Evolutionary conservation across 2,113 vertebrate genomes (phyloP).

Genomic region (Nematolebias whitei): DNA sequence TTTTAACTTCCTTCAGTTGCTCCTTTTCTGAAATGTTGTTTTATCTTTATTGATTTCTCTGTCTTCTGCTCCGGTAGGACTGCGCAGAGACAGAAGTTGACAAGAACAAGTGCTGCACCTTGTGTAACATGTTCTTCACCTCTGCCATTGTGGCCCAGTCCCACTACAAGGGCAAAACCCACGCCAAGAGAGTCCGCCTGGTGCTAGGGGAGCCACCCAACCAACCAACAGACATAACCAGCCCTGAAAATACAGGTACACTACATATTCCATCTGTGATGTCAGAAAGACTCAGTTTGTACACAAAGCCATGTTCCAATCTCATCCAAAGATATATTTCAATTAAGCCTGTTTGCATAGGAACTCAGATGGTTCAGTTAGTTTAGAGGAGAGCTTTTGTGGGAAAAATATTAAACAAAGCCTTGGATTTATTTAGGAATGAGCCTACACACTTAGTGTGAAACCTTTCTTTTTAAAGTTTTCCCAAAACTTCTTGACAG

Average conservation of each 20-base stretch:
- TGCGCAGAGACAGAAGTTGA: slow-evolving; percentile 85
- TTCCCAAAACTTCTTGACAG: background rate
- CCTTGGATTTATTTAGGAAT: background rate
- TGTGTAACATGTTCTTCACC: slow-evolving; percentile 89
- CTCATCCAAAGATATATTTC: background rate
- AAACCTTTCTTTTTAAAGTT: background rate
- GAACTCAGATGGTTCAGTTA: background rate
- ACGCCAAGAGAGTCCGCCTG: slow-evolving; percentile 84
- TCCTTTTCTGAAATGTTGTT: slow-evolving; percentile 17
- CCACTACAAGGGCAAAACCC: slow-evolving; percentile 87
- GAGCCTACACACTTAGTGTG: background rate
- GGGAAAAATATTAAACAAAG: background rate
- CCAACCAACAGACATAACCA: slow-evolving; percentile 64
- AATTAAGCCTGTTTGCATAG: background rate
- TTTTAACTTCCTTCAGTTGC: slow-evolving; percentile 14
- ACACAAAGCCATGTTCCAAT: background rate
- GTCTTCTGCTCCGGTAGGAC: slow-evolving; percentile 66
- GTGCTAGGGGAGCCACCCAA: slow-evolving; percentile 80
- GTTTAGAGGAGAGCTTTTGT: background rate
- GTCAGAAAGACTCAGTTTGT: slow-evolving; percentile 1
- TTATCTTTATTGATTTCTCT: slow-evolving; percentile 2
- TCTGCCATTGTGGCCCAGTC: slow-evolving; percentile 87
- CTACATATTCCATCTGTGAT: background rate
- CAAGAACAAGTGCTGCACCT: slow-evolving; percentile 86
- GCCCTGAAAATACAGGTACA: slow-evolving; percentile 71